Conservation (phyloP, 2,888 invertebrate species). For the Metallyticus violacea region DNA sequence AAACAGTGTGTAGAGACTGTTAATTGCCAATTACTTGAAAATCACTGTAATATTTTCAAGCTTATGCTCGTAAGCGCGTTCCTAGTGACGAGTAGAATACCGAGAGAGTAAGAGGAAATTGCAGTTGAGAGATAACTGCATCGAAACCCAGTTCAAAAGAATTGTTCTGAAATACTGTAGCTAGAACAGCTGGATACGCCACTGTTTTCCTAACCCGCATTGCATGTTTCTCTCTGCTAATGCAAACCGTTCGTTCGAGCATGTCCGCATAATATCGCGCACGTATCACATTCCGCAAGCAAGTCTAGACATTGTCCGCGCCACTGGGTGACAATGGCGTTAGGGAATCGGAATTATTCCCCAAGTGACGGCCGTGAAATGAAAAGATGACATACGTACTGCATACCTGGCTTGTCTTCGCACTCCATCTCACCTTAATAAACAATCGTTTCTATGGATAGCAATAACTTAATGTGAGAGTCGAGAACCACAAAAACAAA, state of each 20-base stretch:
- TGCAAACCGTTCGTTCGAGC: not conserved
- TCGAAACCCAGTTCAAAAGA: too few relatives aligned
- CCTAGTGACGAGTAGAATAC: too few relatives aligned
- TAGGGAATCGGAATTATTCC: not conserved
- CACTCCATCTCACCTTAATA: not conserved
- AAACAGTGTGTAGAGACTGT: too few relatives aligned
- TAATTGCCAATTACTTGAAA: too few relatives aligned
- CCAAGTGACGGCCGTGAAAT: not conserved
- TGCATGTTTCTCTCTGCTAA: not conserved
- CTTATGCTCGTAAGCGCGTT: too few relatives aligned
- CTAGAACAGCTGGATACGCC: not conserved
- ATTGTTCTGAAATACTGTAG: too few relatives aligned
- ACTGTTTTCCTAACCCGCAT: not conserved
- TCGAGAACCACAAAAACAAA: not conserved
- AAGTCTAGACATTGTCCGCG: not conserved
- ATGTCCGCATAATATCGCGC: not conserved
- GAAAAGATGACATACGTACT: too few relatives aligned
- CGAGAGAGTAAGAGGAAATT: too few relatives aligned
- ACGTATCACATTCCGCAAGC: not conserved
- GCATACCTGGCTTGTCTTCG: not conserved
- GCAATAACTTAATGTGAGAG: not conserved
- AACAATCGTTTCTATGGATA: not conserved
- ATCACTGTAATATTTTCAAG: too few relatives aligned
- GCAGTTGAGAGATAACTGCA: too few relatives aligned
- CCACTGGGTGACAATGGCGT: not conserved